Evolutionary conservation across 2,888 invertebrate genomes (phyloP).

Genomic region (Lasioglossum vierecki): DNA sequence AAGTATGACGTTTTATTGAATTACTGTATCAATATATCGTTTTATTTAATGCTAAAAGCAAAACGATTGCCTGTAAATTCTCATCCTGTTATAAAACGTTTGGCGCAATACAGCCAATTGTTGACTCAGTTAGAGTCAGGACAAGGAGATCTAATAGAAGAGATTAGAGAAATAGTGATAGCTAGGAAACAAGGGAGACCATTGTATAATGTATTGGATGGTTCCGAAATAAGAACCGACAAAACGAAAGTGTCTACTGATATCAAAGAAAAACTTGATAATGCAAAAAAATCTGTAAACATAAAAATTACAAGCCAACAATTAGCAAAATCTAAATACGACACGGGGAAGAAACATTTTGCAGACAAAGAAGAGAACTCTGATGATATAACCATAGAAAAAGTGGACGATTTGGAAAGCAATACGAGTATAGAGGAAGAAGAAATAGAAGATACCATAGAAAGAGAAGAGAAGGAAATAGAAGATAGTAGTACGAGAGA

Average conservation of each 20-base stretch:
- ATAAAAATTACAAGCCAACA: background rate
- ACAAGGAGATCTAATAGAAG: slow-evolving; percentile 88
- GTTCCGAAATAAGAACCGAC: slow-evolving; percentile 45
- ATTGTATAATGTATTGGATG: slow-evolving; percentile 78
- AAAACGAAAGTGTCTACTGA: slow-evolving; percentile 74
- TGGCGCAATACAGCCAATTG: slow-evolving; percentile 92
- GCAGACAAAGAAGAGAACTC: slow-evolving; percentile 11
- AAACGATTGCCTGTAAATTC: slow-evolving; percentile 89
- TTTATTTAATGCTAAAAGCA: slow-evolving; percentile 93
- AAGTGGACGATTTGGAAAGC: slow-evolving; percentile 30
- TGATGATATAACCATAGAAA: slow-evolving; percentile 39
- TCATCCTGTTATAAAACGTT: slow-evolving; percentile 95
- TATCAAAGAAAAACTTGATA: slow-evolving; percentile 25
- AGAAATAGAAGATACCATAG: slow-evolving; percentile 63
- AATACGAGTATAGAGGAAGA: slow-evolving; percentile 45
- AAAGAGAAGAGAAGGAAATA: slow-evolving; percentile 49
- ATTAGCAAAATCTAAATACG: slow-evolving; percentile 52
- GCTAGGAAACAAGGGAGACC: slow-evolving; percentile 84
- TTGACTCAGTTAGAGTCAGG: slow-evolving; percentile 90
- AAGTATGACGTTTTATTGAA: slow-evolving; percentile 90
- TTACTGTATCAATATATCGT: slow-evolving; percentile 94
- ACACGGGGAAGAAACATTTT: slow-evolving; percentile 4
- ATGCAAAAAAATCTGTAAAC: slow-evolving; percentile 20
- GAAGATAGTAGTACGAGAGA: slow-evolving; percentile 61
- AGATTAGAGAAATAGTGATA: slow-evolving; percentile 88